These are phyloP conservation scores for Chromoteleia sp. DNA, from an alignment of 2,888 invertebrate species.

Conservation along the genomic window DNA sequence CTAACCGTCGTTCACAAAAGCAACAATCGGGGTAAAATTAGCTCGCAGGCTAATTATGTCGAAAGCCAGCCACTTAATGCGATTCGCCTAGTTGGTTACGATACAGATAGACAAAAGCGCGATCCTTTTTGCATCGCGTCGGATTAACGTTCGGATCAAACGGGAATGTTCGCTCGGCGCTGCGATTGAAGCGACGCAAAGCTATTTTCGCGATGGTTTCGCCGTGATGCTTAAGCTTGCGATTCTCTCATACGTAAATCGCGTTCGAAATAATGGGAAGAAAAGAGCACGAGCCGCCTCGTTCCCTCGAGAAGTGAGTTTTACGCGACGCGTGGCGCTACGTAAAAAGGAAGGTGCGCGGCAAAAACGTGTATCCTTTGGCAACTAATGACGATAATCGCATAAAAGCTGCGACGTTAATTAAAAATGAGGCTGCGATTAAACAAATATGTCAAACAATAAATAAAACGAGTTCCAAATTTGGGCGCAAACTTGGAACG, in stretches of 20 bases:
- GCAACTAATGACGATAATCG: conserved; percentile 44
- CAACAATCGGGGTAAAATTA: conserved; percentile 79
- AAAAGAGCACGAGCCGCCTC: conserved; percentile 51
- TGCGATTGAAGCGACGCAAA: conserved; percentile 50
- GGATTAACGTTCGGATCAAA: conserved; percentile 66
- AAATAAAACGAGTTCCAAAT: background rate
- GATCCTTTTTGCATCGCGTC: conserved; percentile 59
- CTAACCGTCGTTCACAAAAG: conserved; percentile 43
- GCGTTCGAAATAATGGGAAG: conserved; percentile 62
- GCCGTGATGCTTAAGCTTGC: conserved; percentile 43
- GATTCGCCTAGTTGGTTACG: conserved; percentile 72
- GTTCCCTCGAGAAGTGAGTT: conserved; percentile 54
- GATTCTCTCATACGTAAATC: conserved; percentile 57
- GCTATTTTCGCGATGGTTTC: conserved; percentile 54
- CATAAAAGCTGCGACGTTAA: conserved; percentile 53
- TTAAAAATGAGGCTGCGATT: conserved; percentile 43
- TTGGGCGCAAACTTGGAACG: too few species aligned
- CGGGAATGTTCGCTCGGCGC: conserved; percentile 38
- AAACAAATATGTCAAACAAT: conserved; percentile 11
- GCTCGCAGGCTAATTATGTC: conserved; percentile 81
- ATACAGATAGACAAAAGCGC: conserved; percentile 72
- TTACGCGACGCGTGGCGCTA: conserved; percentile 42
- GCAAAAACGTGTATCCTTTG: conserved; percentile 36
- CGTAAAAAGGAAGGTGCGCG: conserved; percentile 38
- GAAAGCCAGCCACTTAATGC: conserved; percentile 65